These are phyloP conservation scores for Lophochroa leadbeateri DNA, from an alignment of 2,113 vertebrate genomes.

Conservation along the genomic window DNA sequence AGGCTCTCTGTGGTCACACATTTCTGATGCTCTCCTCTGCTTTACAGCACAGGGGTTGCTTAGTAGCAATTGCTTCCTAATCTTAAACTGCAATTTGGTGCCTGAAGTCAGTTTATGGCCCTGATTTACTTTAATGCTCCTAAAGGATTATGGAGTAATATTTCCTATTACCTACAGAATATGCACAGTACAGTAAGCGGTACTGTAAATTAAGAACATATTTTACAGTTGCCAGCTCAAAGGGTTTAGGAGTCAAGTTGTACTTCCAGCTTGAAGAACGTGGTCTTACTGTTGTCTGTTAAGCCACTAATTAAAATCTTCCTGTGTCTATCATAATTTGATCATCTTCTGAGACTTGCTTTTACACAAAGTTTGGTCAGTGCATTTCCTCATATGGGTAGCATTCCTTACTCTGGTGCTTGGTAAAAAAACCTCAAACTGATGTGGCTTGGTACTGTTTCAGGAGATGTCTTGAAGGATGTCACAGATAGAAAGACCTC, in stretches of 20 bases:
- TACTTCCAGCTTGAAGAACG: not conserved
- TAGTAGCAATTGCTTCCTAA: not conserved
- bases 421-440: rapidly evolving
- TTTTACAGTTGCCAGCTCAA: not conserved
- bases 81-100: not conserved
- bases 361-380: not conserved
- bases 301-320: not conserved
- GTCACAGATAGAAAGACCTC: not conserved
- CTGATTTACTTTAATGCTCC: not conserved
- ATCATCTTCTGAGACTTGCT: not conserved
- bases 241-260: not conserved
- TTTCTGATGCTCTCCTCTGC: not conserved
- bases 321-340: not conserved
- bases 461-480: not conserved
- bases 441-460: not conserved
- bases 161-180: not conserved
- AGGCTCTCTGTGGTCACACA: rapidly evolving
- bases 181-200: not conserved
- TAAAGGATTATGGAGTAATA: not conserved
- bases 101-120: not conserved
- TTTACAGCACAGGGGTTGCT: rapidly evolving
- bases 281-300: not conserved
- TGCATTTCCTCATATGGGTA: rapidly evolving
- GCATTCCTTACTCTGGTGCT: not conserved
- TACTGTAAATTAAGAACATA: not conserved